A percentile compares a stretch with the other conserved stretches of the same genome.
Conservation (phyloP, 2,797 vertebrate genomes). For the Sebastiscus tertius region DNA sequence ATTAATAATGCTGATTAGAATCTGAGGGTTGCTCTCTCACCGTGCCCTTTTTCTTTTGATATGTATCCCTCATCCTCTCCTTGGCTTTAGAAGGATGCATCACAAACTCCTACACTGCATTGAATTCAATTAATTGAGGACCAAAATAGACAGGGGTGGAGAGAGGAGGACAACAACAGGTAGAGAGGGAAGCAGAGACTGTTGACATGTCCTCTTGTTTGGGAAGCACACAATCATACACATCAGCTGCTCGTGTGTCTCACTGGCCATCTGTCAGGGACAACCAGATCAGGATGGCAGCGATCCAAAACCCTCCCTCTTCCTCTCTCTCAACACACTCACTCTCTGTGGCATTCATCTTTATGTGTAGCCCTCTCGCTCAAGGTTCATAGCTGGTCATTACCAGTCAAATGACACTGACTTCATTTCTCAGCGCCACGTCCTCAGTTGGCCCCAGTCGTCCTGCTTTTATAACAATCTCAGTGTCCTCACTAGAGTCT, state of each 20-base stretch:
- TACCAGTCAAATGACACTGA: slow-evolving; percentile 38
- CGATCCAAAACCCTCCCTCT: slow-evolving; percentile 38
- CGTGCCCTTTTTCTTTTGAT: slow-evolving; percentile 54
- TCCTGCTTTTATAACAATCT: neutral
- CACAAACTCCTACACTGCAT: neutral
- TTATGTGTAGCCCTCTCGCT: slow-evolving; percentile 33
- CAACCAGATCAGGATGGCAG: slow-evolving; percentile 56
- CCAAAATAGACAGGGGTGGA: slow-evolving; percentile 12
- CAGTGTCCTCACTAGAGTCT: neutral
- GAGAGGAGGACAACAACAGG: slow-evolving; percentile 16
- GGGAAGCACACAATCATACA: slow-evolving; percentile 41
- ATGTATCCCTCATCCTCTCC: slow-evolving; percentile 39
- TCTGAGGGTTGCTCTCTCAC: slow-evolving; percentile 34
- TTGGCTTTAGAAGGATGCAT: slow-evolving; percentile 21
- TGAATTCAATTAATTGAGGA: slow-evolving; percentile 37
- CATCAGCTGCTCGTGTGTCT: slow-evolving; percentile 55
- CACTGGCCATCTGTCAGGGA: slow-evolving; percentile 64
- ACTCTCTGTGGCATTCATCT: slow-evolving; percentile 27
- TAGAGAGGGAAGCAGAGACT: neutral
- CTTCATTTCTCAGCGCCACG: slow-evolving; percentile 22
- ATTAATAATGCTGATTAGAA: slow-evolving; percentile 62
- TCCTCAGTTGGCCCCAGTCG: slow-evolving; percentile 17
- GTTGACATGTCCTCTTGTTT: slow-evolving; percentile 31
- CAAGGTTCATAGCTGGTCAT: slow-evolving; percentile 51
- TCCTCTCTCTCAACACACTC: neutral